Conservation (phyloP, 1,140 invertebrate genomes). For the Battus philenor region DNA sequence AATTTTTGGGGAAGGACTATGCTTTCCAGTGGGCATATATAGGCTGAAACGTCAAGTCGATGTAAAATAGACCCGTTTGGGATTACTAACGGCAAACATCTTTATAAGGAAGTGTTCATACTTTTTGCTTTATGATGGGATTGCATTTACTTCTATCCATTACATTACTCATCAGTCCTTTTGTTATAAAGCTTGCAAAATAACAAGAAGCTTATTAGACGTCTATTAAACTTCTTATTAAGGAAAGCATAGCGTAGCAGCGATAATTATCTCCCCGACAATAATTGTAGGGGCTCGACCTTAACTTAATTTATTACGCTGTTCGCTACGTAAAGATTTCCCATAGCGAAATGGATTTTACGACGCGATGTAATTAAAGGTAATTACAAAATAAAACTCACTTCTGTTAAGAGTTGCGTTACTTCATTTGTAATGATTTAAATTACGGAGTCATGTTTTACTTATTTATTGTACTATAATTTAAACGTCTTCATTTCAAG, state of each 20-base stretch:
- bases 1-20: too few species aligned
- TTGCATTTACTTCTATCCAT: too few species aligned
- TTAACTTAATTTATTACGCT: slow-evolving; percentile 35
- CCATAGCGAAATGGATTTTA: slow-evolving; percentile 34
- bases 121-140: too few species aligned
- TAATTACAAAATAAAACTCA: slow-evolving; percentile 36
- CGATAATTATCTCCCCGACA: slow-evolving; percentile 37
- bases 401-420: slow-evolving; percentile 18
- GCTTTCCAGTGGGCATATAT: too few species aligned
- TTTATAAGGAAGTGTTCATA: too few species aligned
- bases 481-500: too few species aligned
- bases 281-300: slow-evolving; percentile 27
- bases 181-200: slow-evolving; percentile 30
- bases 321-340: slow-evolving; percentile 21
- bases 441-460: slow-evolving; percentile 2
- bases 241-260: slow-evolving; percentile 24
- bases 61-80: too few species aligned
- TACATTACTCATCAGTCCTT: too few species aligned
- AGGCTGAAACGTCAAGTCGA: too few species aligned
- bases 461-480: too few species aligned
- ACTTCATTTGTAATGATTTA: slow-evolving; percentile 4
- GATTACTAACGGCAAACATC: too few species aligned
- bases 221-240: slow-evolving; percentile 42
- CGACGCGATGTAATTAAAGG: slow-evolving; percentile 28
- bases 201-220: slow-evolving; percentile 46